Base-by-base conservation (phyloP, 2,113 vertebrate genomes). In the Apteryx owenii region DNA sequence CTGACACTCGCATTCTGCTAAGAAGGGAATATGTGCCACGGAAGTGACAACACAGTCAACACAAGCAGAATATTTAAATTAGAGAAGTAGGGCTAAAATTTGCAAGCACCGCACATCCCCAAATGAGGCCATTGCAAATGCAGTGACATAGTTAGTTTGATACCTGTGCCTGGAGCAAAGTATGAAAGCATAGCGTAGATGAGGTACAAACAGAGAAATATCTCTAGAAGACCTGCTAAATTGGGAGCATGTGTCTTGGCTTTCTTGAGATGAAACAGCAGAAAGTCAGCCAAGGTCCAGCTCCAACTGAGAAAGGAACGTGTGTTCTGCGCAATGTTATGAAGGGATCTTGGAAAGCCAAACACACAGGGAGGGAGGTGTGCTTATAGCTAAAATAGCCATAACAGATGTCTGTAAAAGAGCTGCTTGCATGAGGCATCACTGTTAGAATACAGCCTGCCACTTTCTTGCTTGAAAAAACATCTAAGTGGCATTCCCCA, bases 241-340 rank as follows among this genome's bases (percentile, higher is more conserved):
- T 17, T 33, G 20, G 61, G 44, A 81, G 18, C 14, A 72, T 13
- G 23, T 54, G 22, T 5, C 20, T 93, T 91, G 58, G 85, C 31
- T 69, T 66, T 81, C 62, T 61, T 79, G n/a, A 40, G 51, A 89
- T 9, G 13, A 40, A 78, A 82, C 8, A 82, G 6, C 5, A 60
- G 56, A 81, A 94, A 88, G 82, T 88, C 82, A 94, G 48, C 70
- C 85, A 93, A 61, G 38, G 66, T 95, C 79, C 62, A 88, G 23
- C 66, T 68, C 29, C 58, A 84, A 36, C 33, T 40, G 50, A 91
- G 51, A 75, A 76, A 51, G 13, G 87, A 69, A 64, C 13, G 61
- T 16, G 14, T 22, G 48, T 81, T 93, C 70, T 71, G 25, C 18
- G 48, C 6, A 50, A 12, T 13, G 8, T 77, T 90, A 75, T 10